phyloP scores from a whole-genome alignment of 2,113 vertebrate species.

The Oxygymnocypris stewartii region DNA sequence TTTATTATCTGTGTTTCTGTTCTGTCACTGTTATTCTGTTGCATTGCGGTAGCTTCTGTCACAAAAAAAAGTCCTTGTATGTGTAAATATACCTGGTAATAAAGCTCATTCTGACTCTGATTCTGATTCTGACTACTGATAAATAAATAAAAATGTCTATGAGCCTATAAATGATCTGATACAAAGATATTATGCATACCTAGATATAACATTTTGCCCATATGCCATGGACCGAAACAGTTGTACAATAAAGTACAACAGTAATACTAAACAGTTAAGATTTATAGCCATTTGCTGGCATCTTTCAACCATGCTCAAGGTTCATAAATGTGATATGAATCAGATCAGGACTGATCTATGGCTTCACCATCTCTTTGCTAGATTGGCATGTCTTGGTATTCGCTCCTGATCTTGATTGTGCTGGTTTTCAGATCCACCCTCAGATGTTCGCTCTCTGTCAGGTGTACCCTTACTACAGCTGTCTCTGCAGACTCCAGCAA shows the following conservation, averaged over 20 bases:
- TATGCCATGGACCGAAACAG: background rate
- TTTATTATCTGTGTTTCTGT: too few species aligned
- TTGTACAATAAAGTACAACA: background rate
- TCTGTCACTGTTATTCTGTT: too few species aligned
- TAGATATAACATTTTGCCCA: conserved; percentile 4
- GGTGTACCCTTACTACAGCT: background rate
- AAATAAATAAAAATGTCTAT: background rate
- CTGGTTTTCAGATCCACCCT: conserved; percentile 22
- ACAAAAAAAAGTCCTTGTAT: too few species aligned
- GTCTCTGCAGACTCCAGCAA: background rate
- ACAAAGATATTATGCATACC: background rate
- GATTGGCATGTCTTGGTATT: background rate
- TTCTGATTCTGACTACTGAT: background rate
- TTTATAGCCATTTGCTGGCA: background rate
- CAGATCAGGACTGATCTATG: conserved; percentile 3
- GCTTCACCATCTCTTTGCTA: conserved; percentile 2
- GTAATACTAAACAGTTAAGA: background rate
- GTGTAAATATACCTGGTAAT: too few species aligned
- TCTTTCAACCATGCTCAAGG: background rate
- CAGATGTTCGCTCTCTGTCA: conserved; percentile 46
- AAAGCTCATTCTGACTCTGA: too few species aligned
- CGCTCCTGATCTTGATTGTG: conserved; percentile 18
- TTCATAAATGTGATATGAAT: background rate
- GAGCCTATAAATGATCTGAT: background rate
- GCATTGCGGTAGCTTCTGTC: too few species aligned